A percentile compares a stretch with the other conserved stretches of the same genome.
These are phyloP conservation scores for Scomber japonicus DNA, from an alignment of 2,113 vertebrate genomes.

Conservation along the genomic window DNA sequence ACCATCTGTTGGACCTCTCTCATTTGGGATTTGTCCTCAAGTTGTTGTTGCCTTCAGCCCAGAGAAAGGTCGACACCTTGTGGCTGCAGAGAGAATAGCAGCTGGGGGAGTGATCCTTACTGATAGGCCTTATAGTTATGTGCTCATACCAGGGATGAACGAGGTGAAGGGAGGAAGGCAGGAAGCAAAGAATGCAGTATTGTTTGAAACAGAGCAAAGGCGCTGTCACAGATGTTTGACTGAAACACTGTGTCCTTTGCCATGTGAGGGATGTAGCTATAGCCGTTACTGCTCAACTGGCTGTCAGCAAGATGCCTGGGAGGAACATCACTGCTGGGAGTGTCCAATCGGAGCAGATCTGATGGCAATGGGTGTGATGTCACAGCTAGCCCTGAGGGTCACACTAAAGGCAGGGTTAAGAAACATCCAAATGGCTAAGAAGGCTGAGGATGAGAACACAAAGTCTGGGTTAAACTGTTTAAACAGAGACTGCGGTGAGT, in stretches of 20 bases:
- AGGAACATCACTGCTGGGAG: constrained; percentile 88
- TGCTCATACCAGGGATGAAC: constrained; percentile 86
- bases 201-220: constrained; percentile 81
- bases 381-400: constrained; percentile 90
- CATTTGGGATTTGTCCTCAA: constrained; percentile 74
- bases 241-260: constrained; percentile 80
- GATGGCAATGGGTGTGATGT: constrained; percentile 87
- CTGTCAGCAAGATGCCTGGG: constrained; percentile 89
- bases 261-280: constrained; percentile 90
- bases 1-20: constrained; percentile 9
- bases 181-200: neutral
- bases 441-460: constrained; percentile 15
- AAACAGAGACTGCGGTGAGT: neutral
- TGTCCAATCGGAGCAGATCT: constrained; percentile 89
- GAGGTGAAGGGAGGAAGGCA: constrained; percentile 7
- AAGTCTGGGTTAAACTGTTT: neutral
- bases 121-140: constrained; percentile 91
- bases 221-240: constrained; percentile 91
- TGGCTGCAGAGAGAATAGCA: constrained; percentile 84
- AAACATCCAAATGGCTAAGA: constrained; percentile 70
- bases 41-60: constrained; percentile 80
- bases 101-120: constrained; percentile 89
- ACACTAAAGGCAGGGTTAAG: constrained; percentile 87
- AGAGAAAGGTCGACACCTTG: constrained; percentile 89
- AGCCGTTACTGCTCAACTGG: constrained; percentile 88